Base-by-base conservation (phyloP, 2,888 invertebrate species). In the Tupiocoris notatus region DNA sequence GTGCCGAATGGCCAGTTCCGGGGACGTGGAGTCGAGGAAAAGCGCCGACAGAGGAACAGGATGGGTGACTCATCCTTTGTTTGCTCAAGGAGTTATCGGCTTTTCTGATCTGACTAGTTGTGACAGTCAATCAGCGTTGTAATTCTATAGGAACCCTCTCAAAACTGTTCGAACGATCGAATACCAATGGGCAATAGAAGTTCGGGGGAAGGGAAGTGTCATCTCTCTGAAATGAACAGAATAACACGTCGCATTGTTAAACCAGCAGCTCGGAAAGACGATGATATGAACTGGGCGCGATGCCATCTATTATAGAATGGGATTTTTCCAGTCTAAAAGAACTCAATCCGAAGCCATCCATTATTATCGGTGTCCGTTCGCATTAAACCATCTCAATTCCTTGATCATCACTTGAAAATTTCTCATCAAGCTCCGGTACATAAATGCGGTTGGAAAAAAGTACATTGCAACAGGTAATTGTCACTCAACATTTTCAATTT, bases 51-150 rank as follows among this genome's bases (percentile, higher is more conserved):
- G 16, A 73, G 62, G 62, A 54, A 24, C 16, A 9, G 3, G 68
- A 21, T 73, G 73, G 62, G 62, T 73, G 62, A 73, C 54, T 20
- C n/a, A n/a, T n/a, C 73, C 73, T 62, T 73, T 73, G 73, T 73
- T 73, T 73, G 73, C 63, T 23, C 23, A 7, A 12, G 20, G 71
- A 63, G 73, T 63, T 73, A 73, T 73, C 73, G 73, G 73, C 73
- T 73, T 39, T 73, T 73, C 73, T 62, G 73, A 73, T 73, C 73
- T 39, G 62, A 73, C n/a, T 63, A 73, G 62, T 73, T 73, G 73
- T 73, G 73, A 73, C 73, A 73, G 73, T 73, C 73, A 62, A 73
- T 73, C 73, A 73, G 62, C 61, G 54, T 73, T 73, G 73, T 73
- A 73, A 73, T 73, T 62, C 73, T 22, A 20, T 73, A 59, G 39